Evolutionary conservation across 2,113 vertebrate species (phyloP).

Genomic region (Halcyon malimbica): DNA sequence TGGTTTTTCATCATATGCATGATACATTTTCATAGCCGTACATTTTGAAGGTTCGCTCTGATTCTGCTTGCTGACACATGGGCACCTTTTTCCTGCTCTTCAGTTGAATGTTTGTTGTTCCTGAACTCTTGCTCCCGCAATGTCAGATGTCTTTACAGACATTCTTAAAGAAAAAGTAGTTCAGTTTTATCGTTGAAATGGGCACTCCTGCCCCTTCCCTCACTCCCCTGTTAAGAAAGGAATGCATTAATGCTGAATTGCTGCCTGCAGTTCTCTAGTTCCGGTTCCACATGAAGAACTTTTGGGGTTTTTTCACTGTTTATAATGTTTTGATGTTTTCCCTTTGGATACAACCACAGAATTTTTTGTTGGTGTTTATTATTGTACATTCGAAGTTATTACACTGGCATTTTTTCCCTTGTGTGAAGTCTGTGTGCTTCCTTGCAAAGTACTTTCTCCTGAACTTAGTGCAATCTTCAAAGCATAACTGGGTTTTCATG

Average conservation of each 20-base stretch:
- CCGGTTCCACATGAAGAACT: not conserved
- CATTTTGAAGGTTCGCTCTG: not conserved
- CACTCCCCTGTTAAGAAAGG: not conserved
- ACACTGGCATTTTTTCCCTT: not conserved
- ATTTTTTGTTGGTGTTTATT: not conserved
- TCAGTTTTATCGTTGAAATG: not conserved
- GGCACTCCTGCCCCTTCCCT: not conserved
- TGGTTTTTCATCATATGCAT: fast-evolving
- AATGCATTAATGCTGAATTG: not conserved
- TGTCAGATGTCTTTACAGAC: not conserved
- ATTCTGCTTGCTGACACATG: not conserved
- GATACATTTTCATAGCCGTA: not conserved
- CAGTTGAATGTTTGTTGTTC: not conserved
- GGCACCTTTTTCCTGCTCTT: not conserved
- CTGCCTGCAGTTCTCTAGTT: not conserved
- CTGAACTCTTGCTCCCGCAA: fast-evolving
- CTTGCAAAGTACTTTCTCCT: not conserved
- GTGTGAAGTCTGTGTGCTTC: not conserved
- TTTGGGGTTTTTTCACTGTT: not conserved
- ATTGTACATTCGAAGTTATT: not conserved
- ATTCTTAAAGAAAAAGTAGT: not conserved
- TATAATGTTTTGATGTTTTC: not conserved
- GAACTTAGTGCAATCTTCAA: not conserved
- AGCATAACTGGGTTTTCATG: not conserved
- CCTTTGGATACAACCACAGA: not conserved